phyloP scores from a whole-genome alignment of 2,797 vertebrate species.

The Myotis planiceps region DNA sequence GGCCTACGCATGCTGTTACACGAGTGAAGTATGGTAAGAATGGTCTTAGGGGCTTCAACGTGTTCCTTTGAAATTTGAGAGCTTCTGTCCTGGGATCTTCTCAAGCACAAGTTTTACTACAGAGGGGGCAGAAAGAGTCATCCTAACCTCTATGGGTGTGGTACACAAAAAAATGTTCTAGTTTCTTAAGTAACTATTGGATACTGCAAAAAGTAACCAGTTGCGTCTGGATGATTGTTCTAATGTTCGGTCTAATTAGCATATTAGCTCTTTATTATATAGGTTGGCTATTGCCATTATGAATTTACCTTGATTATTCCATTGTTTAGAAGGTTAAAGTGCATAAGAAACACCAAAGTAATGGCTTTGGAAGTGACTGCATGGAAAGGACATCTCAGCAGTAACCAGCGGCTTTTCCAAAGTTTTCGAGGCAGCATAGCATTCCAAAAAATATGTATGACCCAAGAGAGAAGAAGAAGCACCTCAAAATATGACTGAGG shows the following conservation, averaged over 20 bases:
- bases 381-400: background rate
- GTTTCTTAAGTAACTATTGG: background rate
- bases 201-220: background rate
- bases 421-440: background rate
- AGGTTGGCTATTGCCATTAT: background rate
- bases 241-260: no score
- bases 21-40: background rate
- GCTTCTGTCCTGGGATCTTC: background rate
- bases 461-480: background rate
- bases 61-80: background rate
- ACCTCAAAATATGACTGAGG: background rate
- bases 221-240: fast-evolving
- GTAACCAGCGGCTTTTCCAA: background rate
- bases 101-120: background rate
- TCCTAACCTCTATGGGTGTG: background rate
- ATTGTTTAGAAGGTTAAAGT: background rate
- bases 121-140: background rate
- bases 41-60: background rate
- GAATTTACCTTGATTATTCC: background rate
- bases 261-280: no score
- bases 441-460: background rate
- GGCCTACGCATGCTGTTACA: background rate
- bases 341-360: background rate
- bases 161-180: background rate
- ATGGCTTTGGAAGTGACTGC: background rate